Base-by-base conservation (phyloP, 2,113 vertebrate species). In the Hippocampus abdominalis region DNA sequence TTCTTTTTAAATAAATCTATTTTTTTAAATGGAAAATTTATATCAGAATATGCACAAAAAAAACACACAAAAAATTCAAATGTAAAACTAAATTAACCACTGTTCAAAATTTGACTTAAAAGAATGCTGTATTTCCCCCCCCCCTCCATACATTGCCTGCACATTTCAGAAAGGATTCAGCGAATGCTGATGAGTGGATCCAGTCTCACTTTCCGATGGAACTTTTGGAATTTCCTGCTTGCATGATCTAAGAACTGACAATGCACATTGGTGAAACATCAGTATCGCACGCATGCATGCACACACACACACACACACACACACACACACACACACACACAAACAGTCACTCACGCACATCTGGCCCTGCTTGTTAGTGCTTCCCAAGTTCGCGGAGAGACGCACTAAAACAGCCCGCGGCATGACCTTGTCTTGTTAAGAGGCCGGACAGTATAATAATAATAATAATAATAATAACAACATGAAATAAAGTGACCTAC, bases 401-500 rank as follows among this genome's bases (percentile, higher is more conserved):
- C 3, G 42, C 63, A 64, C 40, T 64, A 79, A 68, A 81, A 80
- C 74, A 75, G 81, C 85, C 88, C 18, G 60, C 75, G 73, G 88
- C 84, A 25, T 51, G 83, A 89, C 89, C 85, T 82, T 84, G 89
- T 77, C 73, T 86, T 57, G 83, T 87, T 81, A 71, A 63, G 65
- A 54, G 79, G 73, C 53, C 42, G 40, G 53, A 62, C 23, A 46
- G 40, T 18, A 46, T 23, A 10, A 25, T 25, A 46, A 23, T 63
- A 40, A 40, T 11, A 39, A 63, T 40, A 63, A 44, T 18, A 29
- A 59, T 16, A 27, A 59, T 2, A 59, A 59, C 3, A 59, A 59
- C 57, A 32, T 60, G 29, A 60, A 36, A 60, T 60, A 49, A 74
- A 77, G 66, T 73, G 80, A 88, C 86, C 86, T 77, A 82, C 72